Evolutionary conservation across 1,140 invertebrate species (phyloP), one percentile per base, ranked within the genome.

Genomic region (Drosophila parvula): DNA sequence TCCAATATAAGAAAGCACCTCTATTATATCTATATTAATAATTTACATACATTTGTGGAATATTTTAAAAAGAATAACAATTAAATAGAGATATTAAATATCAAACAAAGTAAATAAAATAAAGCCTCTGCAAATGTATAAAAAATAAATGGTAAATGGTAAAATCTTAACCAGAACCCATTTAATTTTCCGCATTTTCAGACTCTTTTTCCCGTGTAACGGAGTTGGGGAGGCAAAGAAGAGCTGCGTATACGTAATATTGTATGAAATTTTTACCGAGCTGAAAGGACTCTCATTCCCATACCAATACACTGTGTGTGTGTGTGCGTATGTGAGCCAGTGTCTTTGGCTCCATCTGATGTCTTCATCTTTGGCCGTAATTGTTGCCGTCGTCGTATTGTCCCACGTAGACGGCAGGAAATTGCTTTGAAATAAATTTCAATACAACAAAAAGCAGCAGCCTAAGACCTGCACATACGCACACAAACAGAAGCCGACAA

Each of bases 381-480:
- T 88, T 86, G 83, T 82, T 86, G 83, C 73, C 81, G 63, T 81
- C 68, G 69, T 59, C 78, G 71, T 73, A 65, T 75, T 75, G 67
- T 48, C 62, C 58, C 82, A 88, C 83, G 83, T 88, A 86, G 83
- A 88, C 76, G 78, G 83, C 84, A 89, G 83, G 84, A 88, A 88
- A 88, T 88, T 88, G 83, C 83, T 88, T 88, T 88, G 83, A 88
- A 88, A 88, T 88, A 88, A 88, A 88, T 88, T 88, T 88, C 79
- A 88, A 88, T 89, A 88, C 83, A 88, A 88, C 84, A 82, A 86
- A 81, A 86, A 85, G 56, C 73, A 85, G 56, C 73, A 71, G 79
- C 82, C 79, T 81, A 86, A 74, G 82, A 81, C 62, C 75, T 69
- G 58, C 36, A 62, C 59, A 74, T 14, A 57, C 27, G 41, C 28